These are phyloP conservation scores for Drosophila recens DNA, from an alignment of 2,888 invertebrate genomes.

Conservation along the genomic window DNA sequence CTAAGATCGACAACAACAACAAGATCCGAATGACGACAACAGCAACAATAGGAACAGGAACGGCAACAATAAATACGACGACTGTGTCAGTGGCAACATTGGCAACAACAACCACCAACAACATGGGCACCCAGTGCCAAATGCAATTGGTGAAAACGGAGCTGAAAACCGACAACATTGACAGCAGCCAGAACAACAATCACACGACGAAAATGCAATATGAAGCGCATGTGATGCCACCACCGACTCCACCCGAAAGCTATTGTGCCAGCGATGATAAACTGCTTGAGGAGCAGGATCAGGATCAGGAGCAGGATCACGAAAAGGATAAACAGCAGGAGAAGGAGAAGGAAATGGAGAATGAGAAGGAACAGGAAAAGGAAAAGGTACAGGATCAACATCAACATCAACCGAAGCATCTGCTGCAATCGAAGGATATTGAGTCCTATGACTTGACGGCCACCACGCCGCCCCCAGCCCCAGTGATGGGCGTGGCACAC, in stretches of 20 bases:
- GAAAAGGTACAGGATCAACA: constrained; percentile 52
- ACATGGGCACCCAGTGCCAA: constrained; percentile 74
- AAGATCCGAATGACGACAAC: constrained; percentile 50
- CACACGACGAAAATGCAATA: constrained; percentile 82
- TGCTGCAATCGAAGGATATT: constrained; percentile 43
- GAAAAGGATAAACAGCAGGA: neutral
- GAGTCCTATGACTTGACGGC: constrained; percentile 85
- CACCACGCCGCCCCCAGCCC: constrained; percentile 87
- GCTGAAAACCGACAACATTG: constrained; percentile 71
- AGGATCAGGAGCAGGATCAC: constrained; percentile 59
- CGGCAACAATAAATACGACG: constrained; percentile 34
- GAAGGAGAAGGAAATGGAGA: constrained; percentile 3
- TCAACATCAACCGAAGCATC: constrained; percentile 54
- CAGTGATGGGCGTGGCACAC: constrained; percentile 35
- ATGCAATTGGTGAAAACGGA: constrained; percentile 80
- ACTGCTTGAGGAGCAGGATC: constrained; percentile 72
- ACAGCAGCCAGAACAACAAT: neutral
- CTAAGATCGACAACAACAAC: constrained; percentile 67
- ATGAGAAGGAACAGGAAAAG: constrained; percentile 58
- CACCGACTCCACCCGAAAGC: constrained; percentile 83
- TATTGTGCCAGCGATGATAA: constrained; percentile 83
- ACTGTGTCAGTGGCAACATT: constrained; percentile 57
- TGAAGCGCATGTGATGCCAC: constrained; percentile 84
- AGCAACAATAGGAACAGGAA: constrained; percentile 59
- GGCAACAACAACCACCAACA: constrained; percentile 60